Evolutionary conservation across 2,797 vertebrate genomes (phyloP).

Genomic region (Chaenodraco wilsoni): DNA sequence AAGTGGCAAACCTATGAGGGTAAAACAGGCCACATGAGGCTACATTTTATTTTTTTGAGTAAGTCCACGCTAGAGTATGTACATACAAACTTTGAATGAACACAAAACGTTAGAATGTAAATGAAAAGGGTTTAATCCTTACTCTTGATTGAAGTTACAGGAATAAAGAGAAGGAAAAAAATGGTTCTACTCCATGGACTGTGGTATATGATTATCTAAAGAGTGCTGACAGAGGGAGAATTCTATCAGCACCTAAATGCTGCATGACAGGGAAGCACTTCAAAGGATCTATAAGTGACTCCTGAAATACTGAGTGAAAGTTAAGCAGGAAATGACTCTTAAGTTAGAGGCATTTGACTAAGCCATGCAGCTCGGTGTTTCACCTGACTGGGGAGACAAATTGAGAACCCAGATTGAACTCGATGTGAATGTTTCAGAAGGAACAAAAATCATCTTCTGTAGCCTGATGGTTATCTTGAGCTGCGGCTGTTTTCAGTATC

Average conservation of each 20-base stretch:
- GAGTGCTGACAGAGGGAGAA: slow-evolving; percentile 77
- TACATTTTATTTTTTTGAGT: background rate
- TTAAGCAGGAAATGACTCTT: slow-evolving; percentile 80
- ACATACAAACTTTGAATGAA: slow-evolving; percentile 26
- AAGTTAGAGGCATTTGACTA: slow-evolving; percentile 75
- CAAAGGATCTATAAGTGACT: slow-evolving; percentile 82
- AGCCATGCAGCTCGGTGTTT: slow-evolving; percentile 57
- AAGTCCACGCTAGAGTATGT: background rate
- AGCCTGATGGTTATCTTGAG: slow-evolving; percentile 39
- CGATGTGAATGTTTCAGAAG: slow-evolving; percentile 29
- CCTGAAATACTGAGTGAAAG: slow-evolving; percentile 79
- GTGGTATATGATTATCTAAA: slow-evolving; percentile 77
- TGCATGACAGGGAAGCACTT: slow-evolving; percentile 83
- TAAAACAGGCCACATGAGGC: slow-evolving; percentile 31
- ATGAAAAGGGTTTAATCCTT: slow-evolving; percentile 35
- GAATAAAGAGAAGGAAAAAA: slow-evolving; percentile 44
- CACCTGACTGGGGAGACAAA: slow-evolving; percentile 70
- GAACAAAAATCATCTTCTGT: slow-evolving; percentile 29
- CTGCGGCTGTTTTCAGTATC: slow-evolving; percentile 43
- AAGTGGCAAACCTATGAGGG: slow-evolving; percentile 47
- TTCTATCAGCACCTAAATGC: slow-evolving; percentile 82
- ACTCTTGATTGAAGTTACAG: slow-evolving; percentile 48
- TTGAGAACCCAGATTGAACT: slow-evolving; percentile 56
- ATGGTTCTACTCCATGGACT: slow-evolving; percentile 58
- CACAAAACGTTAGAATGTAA: slow-evolving; percentile 4